Conservation (phyloP, 2,888 invertebrate genomes). For the Ptychoptera contaminata region DNA sequence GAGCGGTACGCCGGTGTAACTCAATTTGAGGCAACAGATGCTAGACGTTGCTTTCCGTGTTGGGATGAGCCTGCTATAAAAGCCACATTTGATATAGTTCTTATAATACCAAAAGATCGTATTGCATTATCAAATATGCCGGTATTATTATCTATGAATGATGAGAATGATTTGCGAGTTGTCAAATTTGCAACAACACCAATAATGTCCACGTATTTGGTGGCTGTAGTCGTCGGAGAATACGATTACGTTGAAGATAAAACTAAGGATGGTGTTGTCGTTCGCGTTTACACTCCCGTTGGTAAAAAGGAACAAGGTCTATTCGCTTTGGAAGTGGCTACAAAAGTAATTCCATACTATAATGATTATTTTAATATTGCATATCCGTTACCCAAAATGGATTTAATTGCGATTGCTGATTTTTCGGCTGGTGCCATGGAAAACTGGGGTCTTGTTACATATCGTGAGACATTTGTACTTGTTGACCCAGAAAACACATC, state of each 20-base stretch:
- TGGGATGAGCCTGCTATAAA: constrained; percentile 97
- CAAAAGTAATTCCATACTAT: constrained; percentile 82
- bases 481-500: constrained; percentile 86
- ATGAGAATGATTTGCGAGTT: constrained; percentile 34
- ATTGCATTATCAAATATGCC: constrained; percentile 92
- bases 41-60: constrained; percentile 87
- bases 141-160: constrained; percentile 34
- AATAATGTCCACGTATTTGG: constrained; percentile 88
- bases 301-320: constrained; percentile 83
- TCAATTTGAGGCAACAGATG: constrained; percentile 83
- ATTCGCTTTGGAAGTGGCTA: constrained; percentile 87
- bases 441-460: constrained; percentile 93
- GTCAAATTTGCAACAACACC: constrained; percentile 72
- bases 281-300: constrained; percentile 72
- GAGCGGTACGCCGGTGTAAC: constrained; percentile 77
- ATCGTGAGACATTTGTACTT: constrained; percentile 77
- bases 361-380: constrained; percentile 89
- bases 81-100: constrained; percentile 80
- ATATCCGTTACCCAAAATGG: constrained; percentile 91
- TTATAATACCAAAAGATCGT: constrained; percentile 64
- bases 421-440: constrained; percentile 96
- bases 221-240: constrained; percentile 88
- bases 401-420: constrained; percentile 90
- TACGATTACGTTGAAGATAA: constrained; percentile 82
- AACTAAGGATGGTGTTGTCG: constrained; percentile 66